Evolutionary conservation across 2,113 vertebrate genomes (phyloP).

Genomic region (Myiozetetes cayanensis): DNA sequence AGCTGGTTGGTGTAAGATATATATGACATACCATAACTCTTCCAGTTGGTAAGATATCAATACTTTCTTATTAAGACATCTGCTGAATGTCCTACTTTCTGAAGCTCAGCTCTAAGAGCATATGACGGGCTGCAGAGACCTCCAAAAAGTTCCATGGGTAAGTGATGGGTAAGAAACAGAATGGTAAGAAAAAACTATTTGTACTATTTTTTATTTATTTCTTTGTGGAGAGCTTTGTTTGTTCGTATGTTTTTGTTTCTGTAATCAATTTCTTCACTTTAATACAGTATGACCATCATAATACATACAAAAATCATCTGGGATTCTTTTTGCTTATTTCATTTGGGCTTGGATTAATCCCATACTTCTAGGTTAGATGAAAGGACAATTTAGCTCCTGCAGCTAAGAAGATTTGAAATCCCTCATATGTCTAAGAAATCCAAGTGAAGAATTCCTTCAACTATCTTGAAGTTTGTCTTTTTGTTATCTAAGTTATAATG

Average conservation of each 20-base stretch:
- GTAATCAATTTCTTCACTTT: neutral
- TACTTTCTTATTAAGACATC: neutral
- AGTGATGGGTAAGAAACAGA: neutral
- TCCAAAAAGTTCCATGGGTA: neutral
- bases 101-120: neutral
- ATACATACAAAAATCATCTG: neutral
- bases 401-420: neutral
- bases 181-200: neutral
- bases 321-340: neutral
- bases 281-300: neutral
- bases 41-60: neutral
- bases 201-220: neutral
- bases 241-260: rapidly evolving
- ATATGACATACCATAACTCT: neutral
- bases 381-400: neutral
- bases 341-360: neutral
- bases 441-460: neutral
- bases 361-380: neutral
- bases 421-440: neutral
- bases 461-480: neutral
- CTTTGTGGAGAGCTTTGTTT: rapidly evolving
- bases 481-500: neutral
- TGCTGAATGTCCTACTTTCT: neutral
- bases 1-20: neutral
- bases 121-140: neutral